Conservation (phyloP, 2,797 vertebrate genomes). For the Mormyrus proboscirostris region DNA sequence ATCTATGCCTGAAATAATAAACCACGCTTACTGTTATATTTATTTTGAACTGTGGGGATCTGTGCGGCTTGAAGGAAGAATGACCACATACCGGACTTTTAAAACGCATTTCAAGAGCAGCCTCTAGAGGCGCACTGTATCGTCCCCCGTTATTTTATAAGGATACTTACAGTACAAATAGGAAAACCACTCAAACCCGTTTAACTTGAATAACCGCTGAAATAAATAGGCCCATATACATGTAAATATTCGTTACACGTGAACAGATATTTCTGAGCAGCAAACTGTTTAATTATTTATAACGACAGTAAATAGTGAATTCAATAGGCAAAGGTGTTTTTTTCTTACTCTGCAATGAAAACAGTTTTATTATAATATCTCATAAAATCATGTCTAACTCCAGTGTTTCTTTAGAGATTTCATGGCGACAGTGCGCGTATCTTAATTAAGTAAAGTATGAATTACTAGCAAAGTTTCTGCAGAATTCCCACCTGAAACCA, state of each 20-base stretch:
- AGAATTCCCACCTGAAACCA: conserved; percentile 60
- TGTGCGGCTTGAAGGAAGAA: not conserved
- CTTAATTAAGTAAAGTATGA: conserved; percentile 72
- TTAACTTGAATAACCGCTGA: not conserved
- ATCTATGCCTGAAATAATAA: not conserved
- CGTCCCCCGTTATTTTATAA: not conserved
- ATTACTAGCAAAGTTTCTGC: conserved; percentile 30
- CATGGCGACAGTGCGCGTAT: conserved; percentile 70
- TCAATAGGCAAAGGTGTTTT: not conserved
- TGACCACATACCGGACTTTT: not conserved
- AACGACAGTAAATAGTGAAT: not conserved
- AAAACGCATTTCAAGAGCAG: conserved; percentile 58
- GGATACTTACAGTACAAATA: not conserved
- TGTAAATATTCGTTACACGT: not conserved
- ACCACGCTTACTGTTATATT: not conserved
- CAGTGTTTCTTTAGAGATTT: conserved; percentile 64
- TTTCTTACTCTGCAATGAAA: not conserved
- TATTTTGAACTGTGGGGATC: not conserved
- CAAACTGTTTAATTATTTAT: not conserved
- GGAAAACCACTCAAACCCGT: not conserved
- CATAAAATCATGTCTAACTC: conserved; percentile 59
- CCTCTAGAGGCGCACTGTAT: conserved; percentile 60
- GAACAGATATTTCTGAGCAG: not conserved
- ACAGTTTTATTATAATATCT: conserved; percentile 44
- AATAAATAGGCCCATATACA: not conserved